Base-by-base conservation (phyloP, 2,888 invertebrate genomes). In the Formica aserva region DNA sequence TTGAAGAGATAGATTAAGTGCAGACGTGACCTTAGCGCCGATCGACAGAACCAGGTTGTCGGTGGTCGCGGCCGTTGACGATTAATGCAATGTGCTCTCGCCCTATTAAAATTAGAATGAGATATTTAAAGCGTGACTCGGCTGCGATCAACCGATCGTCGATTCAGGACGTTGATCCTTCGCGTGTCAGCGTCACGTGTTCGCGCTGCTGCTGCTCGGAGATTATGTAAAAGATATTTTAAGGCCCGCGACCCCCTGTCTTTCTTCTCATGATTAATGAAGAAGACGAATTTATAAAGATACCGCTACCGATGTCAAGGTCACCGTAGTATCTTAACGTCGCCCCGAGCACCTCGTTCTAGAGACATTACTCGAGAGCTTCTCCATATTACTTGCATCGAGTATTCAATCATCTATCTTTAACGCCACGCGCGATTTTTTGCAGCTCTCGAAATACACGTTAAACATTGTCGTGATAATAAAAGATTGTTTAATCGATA, bases 1-100 rank as follows among this genome's bases (percentile, higher is more conserved):
- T 93, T 91, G 88, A 88, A 90, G 91, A 92, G 72, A 65, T 74
- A 74, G 67, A 88, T 86, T 90, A 92, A 86, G 83, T 78, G 82
- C 77, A 82, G 63, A 60, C 81, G 52, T 85, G 83, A 85, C 85
- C 82, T 89, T 86, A 75, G 45, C 75, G 45, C 57, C 76, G 80
- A 85, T 82, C 67, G 89, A 86, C 86, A 63, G 76, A 75, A 57
- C 60, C 48, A 29, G 55, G 71, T 71, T 84, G 63, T 69, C 77
- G 83, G 84, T 88, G 88, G 87, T 67, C 22, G 78, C 76, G 62
- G 52, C 80, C 41, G 63, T 80, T 69, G 89, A 90, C 84, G 87
- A 92, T 86, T 83, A 85, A 86, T 85, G 13, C 41, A 86, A 86
- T 84, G 84, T 84, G 85, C 83, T 66, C 57, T 55, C 35, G 62